These are phyloP conservation scores for Kryptolebias marmoratus DNA, from an alignment of 2,113 vertebrate species.

Conservation along the genomic window DNA sequence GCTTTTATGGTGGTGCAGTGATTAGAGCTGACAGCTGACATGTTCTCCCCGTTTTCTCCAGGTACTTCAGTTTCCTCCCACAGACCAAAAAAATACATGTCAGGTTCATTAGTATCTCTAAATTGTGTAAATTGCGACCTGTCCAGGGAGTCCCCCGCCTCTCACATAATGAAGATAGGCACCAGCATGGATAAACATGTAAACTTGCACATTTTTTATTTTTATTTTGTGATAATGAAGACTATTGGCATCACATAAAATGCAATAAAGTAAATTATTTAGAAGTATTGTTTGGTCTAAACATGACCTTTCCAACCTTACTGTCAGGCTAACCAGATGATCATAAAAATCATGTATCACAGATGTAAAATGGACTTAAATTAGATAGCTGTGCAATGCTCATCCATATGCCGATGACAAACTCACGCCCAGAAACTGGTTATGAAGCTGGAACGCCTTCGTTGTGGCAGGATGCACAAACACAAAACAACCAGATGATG, in stretches of 20 bases:
- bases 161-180: no score
- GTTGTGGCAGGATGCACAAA: constrained; percentile 53
- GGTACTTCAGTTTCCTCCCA: no score
- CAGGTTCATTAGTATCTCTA: no score
- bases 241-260: neutral
- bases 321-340: neutral
- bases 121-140: no score
- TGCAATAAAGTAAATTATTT: no score
- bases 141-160: no score
- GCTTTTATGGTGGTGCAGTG: neutral
- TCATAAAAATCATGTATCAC: neutral
- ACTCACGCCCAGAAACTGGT: constrained; percentile 34
- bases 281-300: neutral
- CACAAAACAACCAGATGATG: constrained; percentile 64
- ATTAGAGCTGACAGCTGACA: neutral
- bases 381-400: constrained; percentile 9
- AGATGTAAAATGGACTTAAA: neutral
- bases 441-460: constrained; percentile 52
- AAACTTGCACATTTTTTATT: neutral
- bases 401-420: constrained; percentile 34
- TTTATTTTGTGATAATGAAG: neutral
- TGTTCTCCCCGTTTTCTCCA: no score
- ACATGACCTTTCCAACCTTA: neutral
- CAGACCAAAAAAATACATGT: no score
- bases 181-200: no score